These are phyloP conservation scores for Exaiptasia diaphana DNA, from an alignment of 64 coral and sea anemone species.

Conservation along the genomic window DNA sequence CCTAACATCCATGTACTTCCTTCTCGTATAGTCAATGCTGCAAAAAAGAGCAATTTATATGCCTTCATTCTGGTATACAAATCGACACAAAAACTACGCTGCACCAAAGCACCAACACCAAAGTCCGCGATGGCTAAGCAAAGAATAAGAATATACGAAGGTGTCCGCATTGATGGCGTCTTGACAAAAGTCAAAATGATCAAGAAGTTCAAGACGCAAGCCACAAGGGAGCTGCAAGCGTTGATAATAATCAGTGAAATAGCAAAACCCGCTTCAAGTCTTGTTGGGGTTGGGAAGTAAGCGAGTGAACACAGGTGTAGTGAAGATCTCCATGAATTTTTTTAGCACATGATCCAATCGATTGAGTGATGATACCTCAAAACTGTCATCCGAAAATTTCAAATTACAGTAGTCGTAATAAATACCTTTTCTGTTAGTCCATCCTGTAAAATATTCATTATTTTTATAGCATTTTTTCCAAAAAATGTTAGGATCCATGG, in stretches of 20 bases:
- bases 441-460: too few relatives aligned
- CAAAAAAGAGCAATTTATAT: neutral
- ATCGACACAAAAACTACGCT: neutral
- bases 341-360: too few relatives aligned
- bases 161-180: neutral
- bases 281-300: too few relatives aligned
- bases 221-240: neutral
- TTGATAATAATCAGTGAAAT: neutral
- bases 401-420: too few relatives aligned
- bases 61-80: neutral
- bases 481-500: too few relatives aligned
- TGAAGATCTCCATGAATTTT: too few relatives aligned
- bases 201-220: neutral
- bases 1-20: neutral
- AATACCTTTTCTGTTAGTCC: too few relatives aligned
- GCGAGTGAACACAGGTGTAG: too few relatives aligned
- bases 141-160: constrained; percentile 8
- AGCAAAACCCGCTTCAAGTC: neutral
- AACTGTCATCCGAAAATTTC: too few relatives aligned
- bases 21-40: neutral
- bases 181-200: neutral
- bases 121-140: constrained; percentile 28
- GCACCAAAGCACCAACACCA: neutral
- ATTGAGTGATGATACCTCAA: too few relatives aligned
- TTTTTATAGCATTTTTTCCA: too few relatives aligned